Base-by-base conservation (phyloP, 2,888 invertebrate species). In the Gerris lacustris region DNA sequence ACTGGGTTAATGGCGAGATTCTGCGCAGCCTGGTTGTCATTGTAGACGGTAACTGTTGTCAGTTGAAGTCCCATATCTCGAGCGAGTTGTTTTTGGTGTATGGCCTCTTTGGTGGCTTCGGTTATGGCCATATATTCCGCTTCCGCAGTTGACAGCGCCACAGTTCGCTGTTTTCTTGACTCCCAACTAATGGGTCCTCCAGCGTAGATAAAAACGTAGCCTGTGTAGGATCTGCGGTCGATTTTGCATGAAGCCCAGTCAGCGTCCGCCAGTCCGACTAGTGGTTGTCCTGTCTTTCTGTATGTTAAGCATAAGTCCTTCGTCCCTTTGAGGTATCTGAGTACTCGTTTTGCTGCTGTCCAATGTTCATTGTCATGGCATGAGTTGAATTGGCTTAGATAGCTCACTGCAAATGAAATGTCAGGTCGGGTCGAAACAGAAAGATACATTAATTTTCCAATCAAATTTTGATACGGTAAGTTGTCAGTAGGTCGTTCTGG, bases 241-340 rank as follows among this genome's bases (percentile, higher is more conserved):
- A 67, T 47, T 15, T 44, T 31, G 43, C 70, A 64, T 11, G 68
- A 66, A 17, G 44, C 70, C 72, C 72, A 73, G 45, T 72, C 72
- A 11, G 73, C 70, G 55, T 73, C 69, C 6, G 72, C 43, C 17
- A 47, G 70, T 5, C 69, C 67, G 31, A 43, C 18, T 5, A 73
- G 11, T 11, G 63, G 9, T 68, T 66, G 11, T n/a, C 63, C 70
- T 44, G 67, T 66, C 18, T 68, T 71, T 17, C 45, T 31, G n/a
- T n/a, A n/a, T n/a, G n/a, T n/a, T n/a, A 73, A 62, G 17, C 67
- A 69, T 11, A 72, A 45, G 15, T 72, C 66, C 66, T 64, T 71
- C 9, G 70, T 73, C 31, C 67, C 68, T n/a, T 64, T 67, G 31
- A 72, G 67, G 66, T 72, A 73, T 63, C 69, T 63, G 15, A 72